A percentile compares a stretch with the other conserved stretches of the same genome.
Conservation (phyloP, 2,888 invertebrate genomes). For the Embidobia sp. region DNA sequence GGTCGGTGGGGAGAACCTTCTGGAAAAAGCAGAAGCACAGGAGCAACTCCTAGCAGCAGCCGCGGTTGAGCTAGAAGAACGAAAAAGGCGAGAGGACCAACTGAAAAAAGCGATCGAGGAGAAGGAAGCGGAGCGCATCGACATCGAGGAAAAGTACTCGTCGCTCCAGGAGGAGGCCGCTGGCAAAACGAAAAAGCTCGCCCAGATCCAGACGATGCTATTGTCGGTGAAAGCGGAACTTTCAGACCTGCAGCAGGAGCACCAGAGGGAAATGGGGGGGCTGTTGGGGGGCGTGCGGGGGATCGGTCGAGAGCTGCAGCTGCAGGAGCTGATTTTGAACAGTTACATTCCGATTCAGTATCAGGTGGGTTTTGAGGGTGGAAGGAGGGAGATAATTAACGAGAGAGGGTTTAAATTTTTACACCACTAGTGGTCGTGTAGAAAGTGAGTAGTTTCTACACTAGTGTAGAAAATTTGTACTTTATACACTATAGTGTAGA, state of each 20-base stretch:
- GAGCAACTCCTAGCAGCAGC: constrained; percentile 94
- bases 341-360: constrained; percentile 97
- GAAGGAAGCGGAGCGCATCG: constrained; percentile 95
- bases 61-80: constrained; percentile 89
- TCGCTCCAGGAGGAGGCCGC: constrained; percentile 96
- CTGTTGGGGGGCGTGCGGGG: constrained; percentile 96
- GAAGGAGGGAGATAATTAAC: too few relatives aligned
- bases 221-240: constrained; percentile 93
- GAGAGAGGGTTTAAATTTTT: too few relatives aligned
- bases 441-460: too few relatives aligned
- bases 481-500: too few relatives aligned
- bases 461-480: too few relatives aligned
- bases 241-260: constrained; percentile 94
- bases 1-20: constrained; percentile 98
- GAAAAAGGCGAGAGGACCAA: constrained; percentile 90
- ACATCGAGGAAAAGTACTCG: constrained; percentile 97
- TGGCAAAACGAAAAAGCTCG: constrained; percentile 95
- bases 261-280: constrained; percentile 98
- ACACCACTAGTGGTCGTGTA: too few relatives aligned
- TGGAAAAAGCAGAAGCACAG: constrained; percentile 98
- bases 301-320: constrained; percentile 93
- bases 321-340: constrained; percentile 95
- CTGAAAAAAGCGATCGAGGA: constrained; percentile 91
- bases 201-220: constrained; percentile 92
- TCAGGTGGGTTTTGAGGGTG: constrained; percentile 85